These are phyloP conservation scores for Drosophila repletoides DNA, from an alignment of 1,140 invertebrate genomes.

Conservation along the genomic window DNA sequence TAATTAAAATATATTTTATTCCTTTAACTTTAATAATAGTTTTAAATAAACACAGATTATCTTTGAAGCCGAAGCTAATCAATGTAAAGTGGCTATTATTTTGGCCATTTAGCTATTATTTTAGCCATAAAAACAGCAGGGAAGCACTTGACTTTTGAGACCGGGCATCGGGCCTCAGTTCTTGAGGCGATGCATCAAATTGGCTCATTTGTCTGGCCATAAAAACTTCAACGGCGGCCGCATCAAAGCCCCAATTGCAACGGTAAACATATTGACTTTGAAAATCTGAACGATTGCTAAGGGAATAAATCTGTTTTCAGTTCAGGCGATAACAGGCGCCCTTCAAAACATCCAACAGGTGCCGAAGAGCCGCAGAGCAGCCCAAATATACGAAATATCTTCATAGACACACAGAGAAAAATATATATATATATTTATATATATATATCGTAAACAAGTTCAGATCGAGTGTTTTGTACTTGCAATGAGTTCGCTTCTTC, in stretches of 20 bases:
- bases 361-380: slow-evolving; percentile 42
- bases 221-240: slow-evolving; percentile 54
- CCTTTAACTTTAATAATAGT: no score
- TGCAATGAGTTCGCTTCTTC: slow-evolving; percentile 13
- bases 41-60: no score
- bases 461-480: slow-evolving; percentile 55
- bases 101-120: not conserved
- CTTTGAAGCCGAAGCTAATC: slow-evolving; percentile 3
- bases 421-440: no score
- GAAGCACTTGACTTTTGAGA: slow-evolving; percentile 20
- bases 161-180: slow-evolving; percentile 10
- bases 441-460: no score
- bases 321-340: slow-evolving; percentile 43
- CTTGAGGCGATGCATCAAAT: slow-evolving; percentile 50
- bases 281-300: slow-evolving; percentile 66
- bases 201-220: slow-evolving; percentile 42
- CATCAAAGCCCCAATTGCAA: slow-evolving; percentile 50
- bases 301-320: slow-evolving; percentile 64
- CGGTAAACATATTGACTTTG: slow-evolving; percentile 62
- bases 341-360: slow-evolving; percentile 71
- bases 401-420: slow-evolving; percentile 63
- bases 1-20: no score
- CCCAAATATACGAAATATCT: slow-evolving; percentile 48
- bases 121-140: not conserved
- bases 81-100: not conserved